A percentile compares a stretch with the other conserved stretches of the same genome.
These are phyloP conservation scores for Poeciliopsis turneri DNA, from an alignment of 2,797 vertebrate genomes.

Conservation along the genomic window DNA sequence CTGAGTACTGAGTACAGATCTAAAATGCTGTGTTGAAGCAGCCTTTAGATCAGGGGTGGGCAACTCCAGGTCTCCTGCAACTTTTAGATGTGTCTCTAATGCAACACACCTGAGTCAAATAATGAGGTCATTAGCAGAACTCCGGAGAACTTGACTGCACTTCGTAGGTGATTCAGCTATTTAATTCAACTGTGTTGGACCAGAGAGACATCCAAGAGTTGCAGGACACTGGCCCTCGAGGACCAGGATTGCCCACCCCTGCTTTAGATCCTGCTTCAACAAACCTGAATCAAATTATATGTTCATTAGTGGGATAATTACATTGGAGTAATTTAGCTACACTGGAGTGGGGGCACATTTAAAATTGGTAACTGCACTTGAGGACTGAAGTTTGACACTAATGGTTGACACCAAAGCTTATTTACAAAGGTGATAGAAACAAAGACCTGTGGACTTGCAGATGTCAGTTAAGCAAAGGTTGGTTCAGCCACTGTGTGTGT, in stretches of 20 bases:
- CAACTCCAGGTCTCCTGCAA: no score
- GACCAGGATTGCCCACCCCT: no score
- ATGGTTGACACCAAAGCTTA: neutral
- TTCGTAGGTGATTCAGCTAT: no score
- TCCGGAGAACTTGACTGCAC: no score
- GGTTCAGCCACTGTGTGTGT: conserved; percentile 11
- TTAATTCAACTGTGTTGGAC: no score
- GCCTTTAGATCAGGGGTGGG: no score
- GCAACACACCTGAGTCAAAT: no score
- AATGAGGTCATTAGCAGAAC: no score
- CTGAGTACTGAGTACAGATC: neutral
- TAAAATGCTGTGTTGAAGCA: no score
- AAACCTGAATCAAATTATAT: neutral
- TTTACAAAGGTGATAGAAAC: neutral
- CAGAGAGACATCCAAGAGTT: no score
- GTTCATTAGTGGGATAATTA: neutral
- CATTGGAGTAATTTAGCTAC: neutral
- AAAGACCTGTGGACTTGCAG: neutral
- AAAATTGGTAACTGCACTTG: neutral
- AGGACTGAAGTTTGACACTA: neutral
- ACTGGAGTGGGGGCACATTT: neutral
- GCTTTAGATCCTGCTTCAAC: neutral
- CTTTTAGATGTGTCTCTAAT: no score
- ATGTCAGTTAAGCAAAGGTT: neutral
- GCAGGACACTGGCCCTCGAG: no score